Conservation (phyloP, 2,113 vertebrate species). For the Thryonomys swinderianus region DNA sequence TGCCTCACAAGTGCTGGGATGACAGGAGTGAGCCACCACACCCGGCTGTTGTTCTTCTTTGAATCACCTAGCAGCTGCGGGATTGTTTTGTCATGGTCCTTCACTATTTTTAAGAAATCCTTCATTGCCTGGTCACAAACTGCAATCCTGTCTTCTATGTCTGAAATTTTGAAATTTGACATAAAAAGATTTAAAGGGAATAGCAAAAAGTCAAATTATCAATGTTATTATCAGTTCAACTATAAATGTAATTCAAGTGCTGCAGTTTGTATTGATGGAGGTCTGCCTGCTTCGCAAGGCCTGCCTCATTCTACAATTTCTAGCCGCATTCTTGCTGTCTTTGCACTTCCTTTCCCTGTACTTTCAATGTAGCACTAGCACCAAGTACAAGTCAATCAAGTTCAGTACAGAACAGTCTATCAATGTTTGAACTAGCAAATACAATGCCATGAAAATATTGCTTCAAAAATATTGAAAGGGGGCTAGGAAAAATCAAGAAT, state of each 20-base stretch:
- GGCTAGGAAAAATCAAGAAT: background rate
- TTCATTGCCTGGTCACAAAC: no score
- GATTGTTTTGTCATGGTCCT: no score
- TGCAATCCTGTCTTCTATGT: no score
- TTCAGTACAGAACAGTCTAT: background rate
- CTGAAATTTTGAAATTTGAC: background rate
- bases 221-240: background rate
- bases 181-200: background rate
- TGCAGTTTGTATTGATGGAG: background rate
- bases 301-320: background rate
- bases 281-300: background rate
- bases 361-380: background rate
- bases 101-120: no score
- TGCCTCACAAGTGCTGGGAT: no score
- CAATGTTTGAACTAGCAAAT: background rate
- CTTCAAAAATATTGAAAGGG: background rate
- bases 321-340: background rate
- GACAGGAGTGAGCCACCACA: no score
- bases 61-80: no score
- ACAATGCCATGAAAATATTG: background rate
- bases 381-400: background rate
- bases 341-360: background rate
- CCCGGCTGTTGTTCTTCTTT: no score
- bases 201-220: background rate
- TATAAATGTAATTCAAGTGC: background rate